phyloP scores from a whole-genome alignment of 2,113 vertebrate genomes.

The cattle (Bos taurus) region ARS-UCD2.0 NC_037347.1:25477501-25478000 shows the following conservation, averaged over 20 bases:
- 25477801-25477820: background rate
- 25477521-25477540: background rate
- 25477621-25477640: background rate
- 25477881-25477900: background rate
- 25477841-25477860: background rate
- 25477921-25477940: background rate
- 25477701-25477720: background rate
- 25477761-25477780: background rate
- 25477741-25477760: background rate
- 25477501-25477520: conserved; percentile 1
- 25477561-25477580: background rate
- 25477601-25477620: background rate
- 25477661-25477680: background rate
- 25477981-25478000: background rate
- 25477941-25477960: background rate
- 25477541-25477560: background rate
- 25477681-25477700: background rate
- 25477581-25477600: background rate
- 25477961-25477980: background rate
- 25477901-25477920: background rate
- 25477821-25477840: background rate
- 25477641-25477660: background rate
- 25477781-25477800: background rate
- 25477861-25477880: background rate
- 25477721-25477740: background rate